Percentiles rank a stretch among this genome's conserved stretches.
These are phyloP conservation scores for Odocoileus hemionus DNA, from an alignment of 2,113 vertebrate genomes.

Conservation along the genomic window DNA sequence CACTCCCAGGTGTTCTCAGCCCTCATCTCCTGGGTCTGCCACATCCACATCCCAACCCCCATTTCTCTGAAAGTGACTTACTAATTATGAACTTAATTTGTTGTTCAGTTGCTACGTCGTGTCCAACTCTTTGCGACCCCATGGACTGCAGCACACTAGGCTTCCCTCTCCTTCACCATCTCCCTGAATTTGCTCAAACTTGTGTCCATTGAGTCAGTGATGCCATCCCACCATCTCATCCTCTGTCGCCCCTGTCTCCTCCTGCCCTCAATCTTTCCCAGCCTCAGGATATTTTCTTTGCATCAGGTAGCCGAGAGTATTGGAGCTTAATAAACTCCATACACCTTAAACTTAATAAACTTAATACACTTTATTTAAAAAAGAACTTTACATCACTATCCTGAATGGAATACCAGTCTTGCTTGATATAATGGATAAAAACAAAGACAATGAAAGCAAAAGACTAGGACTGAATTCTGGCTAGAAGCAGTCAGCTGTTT, in stretches of 20 bases:
- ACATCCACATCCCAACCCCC: not conserved
- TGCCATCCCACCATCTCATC: not conserved
- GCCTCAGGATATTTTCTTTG: not conserved
- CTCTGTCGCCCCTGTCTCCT: not conserved
- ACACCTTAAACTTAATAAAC: not conserved
- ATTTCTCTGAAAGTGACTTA: not conserved
- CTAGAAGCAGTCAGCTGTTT: not conserved
- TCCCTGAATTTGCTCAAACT: not conserved
- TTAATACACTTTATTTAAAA: not conserved
- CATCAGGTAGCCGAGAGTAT: not conserved
- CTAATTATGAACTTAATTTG: not conserved
- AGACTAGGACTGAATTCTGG: not conserved
- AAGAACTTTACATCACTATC: not conserved
- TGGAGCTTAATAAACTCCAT: not conserved
- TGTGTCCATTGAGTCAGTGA: not conserved
- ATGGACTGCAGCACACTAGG: not conserved
- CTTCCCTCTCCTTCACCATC: not conserved
- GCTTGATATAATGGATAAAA: not conserved
- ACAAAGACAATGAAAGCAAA: not conserved
- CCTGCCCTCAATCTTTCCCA: not conserved
- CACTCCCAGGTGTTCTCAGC: not conserved
- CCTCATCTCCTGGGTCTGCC: not conserved
- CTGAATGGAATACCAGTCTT: not conserved
- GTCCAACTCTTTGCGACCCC: not conserved
- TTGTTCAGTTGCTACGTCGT: not conserved